Evolutionary conservation across 2,113 vertebrate genomes (phyloP).

Genomic region (Panthera tigris): DNA sequence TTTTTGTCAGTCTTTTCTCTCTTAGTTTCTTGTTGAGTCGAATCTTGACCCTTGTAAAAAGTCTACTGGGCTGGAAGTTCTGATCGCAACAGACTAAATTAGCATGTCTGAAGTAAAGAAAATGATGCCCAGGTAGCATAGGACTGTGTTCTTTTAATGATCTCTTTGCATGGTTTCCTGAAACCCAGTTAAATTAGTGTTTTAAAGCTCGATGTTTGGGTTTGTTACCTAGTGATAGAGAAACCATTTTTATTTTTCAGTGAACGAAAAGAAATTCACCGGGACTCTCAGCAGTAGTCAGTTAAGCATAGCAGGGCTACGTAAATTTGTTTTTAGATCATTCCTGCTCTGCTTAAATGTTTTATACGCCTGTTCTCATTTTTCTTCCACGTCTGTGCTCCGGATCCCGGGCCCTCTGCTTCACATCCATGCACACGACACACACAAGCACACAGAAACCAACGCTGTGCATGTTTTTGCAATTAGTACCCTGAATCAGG

Average conservation of each 20-base stretch:
- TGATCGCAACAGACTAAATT: slow-evolving; percentile 44
- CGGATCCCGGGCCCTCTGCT: not conserved
- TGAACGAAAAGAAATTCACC: not conserved
- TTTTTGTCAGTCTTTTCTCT: not conserved
- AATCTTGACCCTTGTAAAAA: slow-evolving; percentile 35
- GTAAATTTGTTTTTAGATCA: not conserved
- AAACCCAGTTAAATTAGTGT: slow-evolving; percentile 56
- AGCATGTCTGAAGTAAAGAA: slow-evolving; percentile 32
- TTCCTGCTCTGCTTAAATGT: not conserved
- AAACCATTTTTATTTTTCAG: slow-evolving; percentile 32
- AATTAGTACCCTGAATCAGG: not conserved
- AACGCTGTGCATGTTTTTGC: not conserved
- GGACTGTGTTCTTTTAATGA: slow-evolving; percentile 22
- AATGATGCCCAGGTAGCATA: not conserved
- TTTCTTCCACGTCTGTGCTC: not conserved
- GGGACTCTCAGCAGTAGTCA: not conserved
- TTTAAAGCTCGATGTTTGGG: slow-evolving; percentile 47
- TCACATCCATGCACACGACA: rapidly evolving
- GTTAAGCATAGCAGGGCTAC: not conserved
- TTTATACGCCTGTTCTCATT: not conserved
- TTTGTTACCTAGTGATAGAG: slow-evolving; percentile 29
- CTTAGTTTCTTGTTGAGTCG: not conserved
- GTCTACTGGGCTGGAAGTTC: not conserved
- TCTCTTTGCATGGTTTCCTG: slow-evolving; percentile 45
- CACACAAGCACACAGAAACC: not conserved